Evolutionary conservation across 1,140 invertebrate species (phyloP), one percentile per base, ranked within the genome.

Genomic region (Orchestia grillus): DNA sequence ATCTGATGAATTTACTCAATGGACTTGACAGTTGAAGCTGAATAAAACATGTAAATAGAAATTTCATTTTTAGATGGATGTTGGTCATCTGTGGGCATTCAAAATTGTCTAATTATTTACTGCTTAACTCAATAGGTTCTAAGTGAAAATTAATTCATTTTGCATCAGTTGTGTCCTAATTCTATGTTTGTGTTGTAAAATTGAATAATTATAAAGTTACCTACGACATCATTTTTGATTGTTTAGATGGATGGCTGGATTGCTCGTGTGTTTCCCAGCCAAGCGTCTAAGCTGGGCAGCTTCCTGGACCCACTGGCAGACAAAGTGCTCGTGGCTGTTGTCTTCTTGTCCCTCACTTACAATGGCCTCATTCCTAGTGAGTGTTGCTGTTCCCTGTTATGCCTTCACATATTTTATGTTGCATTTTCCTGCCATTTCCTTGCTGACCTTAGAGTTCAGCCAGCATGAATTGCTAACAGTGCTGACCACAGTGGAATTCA

Each of bases 301-400:
- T 99, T 99, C 97, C 97, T 99, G n/a, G 99, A 99, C 97, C 99
- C 99, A 28, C 98, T 99, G 97, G 99, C 99, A n/a, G 99, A 99
- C 97, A 99, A 99, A 98, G 98, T 99, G 41, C 98, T 99, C 11
- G 98, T 99, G 96, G 98, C 98, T 28, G 99, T 98, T 36, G 97
- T 99, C 62, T 99, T 99, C 97, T 97, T 99, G 44, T 98, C 99
- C 0, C 97, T 99, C 45, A 99, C 99, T 23, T 98, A 98, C 97
- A 98, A 98, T 96, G 98, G 98, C 94, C 97, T 99, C 36, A 98
- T 99, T 97, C 99, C 99, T 97, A 97, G 96, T 97, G 91, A 95
- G 96, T 96, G 77, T 41, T 1, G 62, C 62, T 36, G 28, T 36
- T 77, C 11, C 62, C 28, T 15, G 15, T 19, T 8, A 77, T 77